Conservation (phyloP, 1,140 invertebrate genomes). For the Formica exsecta region DNA sequence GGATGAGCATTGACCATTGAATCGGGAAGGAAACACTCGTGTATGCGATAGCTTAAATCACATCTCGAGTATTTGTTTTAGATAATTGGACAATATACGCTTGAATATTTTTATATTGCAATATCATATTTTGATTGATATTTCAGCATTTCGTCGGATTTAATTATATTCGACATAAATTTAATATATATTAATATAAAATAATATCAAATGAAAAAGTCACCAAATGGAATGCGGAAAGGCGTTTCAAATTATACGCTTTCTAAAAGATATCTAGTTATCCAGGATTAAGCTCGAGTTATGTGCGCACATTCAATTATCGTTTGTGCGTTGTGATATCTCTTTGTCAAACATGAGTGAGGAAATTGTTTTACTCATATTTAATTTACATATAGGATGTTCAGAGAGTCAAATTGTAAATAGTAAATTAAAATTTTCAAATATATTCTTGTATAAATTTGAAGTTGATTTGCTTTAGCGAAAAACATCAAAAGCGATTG, state of each 20-base stretch:
- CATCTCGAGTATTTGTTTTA: background rate
- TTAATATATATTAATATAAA: background rate
- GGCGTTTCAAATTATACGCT: constrained; percentile 72
- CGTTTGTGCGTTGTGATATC: constrained; percentile 40
- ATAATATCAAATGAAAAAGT: constrained; percentile 64
- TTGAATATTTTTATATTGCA: background rate
- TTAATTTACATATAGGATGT: background rate
- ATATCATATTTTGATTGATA: background rate
- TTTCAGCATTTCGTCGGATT: background rate
- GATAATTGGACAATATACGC: background rate
- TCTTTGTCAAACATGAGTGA: constrained; percentile 48
- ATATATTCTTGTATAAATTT: background rate
- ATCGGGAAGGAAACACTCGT: background rate
- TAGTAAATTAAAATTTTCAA: background rate
- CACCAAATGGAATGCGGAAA: constrained; percentile 63
- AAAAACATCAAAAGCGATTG: background rate
- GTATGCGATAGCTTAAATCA: background rate
- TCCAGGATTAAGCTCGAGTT: constrained; percentile 72
- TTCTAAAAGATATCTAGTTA: constrained; percentile 71
- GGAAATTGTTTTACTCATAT: constrained; percentile 64
- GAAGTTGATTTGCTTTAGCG: background rate
- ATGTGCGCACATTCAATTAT: constrained; percentile 67
- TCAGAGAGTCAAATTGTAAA: background rate
- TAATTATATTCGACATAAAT: background rate
- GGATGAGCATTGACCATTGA: background rate